Base-by-base conservation (phyloP, 2,888 invertebrate genomes). In the Adineta ricciae region DNA sequence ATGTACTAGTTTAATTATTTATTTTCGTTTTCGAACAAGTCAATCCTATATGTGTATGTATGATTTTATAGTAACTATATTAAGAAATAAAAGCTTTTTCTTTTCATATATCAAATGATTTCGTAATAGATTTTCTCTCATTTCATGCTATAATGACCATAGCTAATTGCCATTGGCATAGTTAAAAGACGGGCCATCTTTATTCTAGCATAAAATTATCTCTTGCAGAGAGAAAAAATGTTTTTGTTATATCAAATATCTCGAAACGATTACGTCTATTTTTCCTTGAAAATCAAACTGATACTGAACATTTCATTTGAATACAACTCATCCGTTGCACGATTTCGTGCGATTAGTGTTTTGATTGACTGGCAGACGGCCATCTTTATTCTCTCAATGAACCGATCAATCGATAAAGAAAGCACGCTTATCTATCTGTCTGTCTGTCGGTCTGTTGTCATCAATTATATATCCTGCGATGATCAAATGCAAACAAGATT, bases 1-100 rank as follows among this genome's bases (percentile, higher is more conserved):
- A 41, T 78, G 36, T 78, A 41, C 78, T 41, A 11, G 32, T 78
- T n/a, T 78, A 78, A 73, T 41, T 78, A 78, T 78, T 78, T 41
- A 41, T 78, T 78, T 38, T 19, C 24, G 24, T 78, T 78, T 11
- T 38, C 32, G 64, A 64, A 64, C 64, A 32, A 64, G 32, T 64
- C 64, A 64, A 19, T 64, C n/a, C n/a, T n/a, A 32, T 36, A 32
- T 19, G 9, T 36, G 27, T 19, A 19, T 32, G 64, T 32, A 36
- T 64, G 64, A 32, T 19, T 64, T 64, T 64, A 32, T 64, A 64
- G 32, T 64, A 64, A 64, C 32, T 27, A 64, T 64, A 50, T 19
- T 64, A 64, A 64, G 16, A 64, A 32, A 32, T 2, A 64, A 64
- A 64, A 5, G 19, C 27, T 21, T 32, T 64, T 64, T 64, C 8